Evolutionary conservation across 92 coral and sea anemone species (phyloP).

Genomic region (Porites lobata): DNA sequence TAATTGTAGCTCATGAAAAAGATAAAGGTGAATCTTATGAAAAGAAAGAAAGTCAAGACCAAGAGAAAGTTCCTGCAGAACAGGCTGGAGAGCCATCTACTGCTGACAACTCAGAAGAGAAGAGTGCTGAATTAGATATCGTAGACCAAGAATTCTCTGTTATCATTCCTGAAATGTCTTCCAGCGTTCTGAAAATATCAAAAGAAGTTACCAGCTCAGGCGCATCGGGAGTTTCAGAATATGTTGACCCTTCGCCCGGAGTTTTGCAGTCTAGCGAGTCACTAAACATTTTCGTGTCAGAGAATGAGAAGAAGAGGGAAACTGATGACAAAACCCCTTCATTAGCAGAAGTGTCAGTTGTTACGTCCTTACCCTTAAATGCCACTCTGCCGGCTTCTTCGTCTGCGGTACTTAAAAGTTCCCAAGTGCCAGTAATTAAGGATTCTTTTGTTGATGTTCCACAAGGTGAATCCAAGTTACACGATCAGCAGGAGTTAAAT

Average conservation of each 20-base stretch:
- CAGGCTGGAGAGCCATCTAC: background rate
- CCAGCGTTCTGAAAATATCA: background rate
- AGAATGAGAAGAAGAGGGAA: background rate
- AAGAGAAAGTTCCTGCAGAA: background rate
- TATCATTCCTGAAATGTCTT: background rate
- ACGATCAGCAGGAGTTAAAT: background rate
- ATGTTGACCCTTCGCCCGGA: background rate
- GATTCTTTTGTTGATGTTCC: background rate
- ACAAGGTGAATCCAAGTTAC: background rate
- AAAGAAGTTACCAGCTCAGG: background rate
- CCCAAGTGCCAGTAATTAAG: background rate
- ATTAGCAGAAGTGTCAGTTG: constrained; percentile 23
- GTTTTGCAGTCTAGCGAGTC: constrained; percentile 29
- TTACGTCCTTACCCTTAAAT: constrained; percentile 24
- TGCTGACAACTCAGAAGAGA: constrained; percentile 24
- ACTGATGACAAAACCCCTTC: constrained; percentile 39
- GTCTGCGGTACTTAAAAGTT: constrained; percentile 28
- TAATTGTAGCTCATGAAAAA: background rate
- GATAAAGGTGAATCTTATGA: background rate
- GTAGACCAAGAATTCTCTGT: background rate
- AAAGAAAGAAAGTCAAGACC: background rate
- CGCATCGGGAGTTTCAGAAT: background rate
- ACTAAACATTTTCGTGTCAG: background rate
- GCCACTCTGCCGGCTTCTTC: constrained; percentile 13
- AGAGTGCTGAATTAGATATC: constrained; percentile 37